Conservation (phyloP, 2,113 vertebrate genomes). For the Aspiorhynchus laticeps region DNA sequence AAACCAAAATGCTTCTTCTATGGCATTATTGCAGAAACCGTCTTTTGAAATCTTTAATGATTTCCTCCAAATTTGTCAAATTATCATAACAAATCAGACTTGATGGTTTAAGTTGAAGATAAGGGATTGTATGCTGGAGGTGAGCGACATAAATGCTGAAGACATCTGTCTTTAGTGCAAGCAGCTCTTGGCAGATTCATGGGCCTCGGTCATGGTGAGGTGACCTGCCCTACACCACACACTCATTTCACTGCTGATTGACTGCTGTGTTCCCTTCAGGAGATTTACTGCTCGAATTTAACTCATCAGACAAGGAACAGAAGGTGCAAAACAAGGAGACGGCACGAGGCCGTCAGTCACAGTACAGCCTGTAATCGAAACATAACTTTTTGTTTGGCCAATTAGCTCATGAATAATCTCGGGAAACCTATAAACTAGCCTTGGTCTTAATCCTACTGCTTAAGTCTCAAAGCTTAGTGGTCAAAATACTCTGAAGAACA, state of each 20-base stretch:
- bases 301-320: constrained; percentile 40
- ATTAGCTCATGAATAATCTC: not conserved
- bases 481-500: not conserved
- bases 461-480: not conserved
- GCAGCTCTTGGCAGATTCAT: constrained; percentile 61
- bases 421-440: not conserved
- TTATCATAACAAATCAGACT: too few species aligned
- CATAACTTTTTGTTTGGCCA: not conserved
- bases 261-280: constrained; percentile 59
- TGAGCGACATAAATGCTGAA: constrained; percentile 31
- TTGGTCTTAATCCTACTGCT: not conserved
- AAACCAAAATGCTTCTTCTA: too few species aligned
- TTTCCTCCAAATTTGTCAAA: not conserved
- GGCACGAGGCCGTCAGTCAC: not conserved
- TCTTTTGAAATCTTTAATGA: too few species aligned
- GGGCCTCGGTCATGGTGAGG: constrained; percentile 2
- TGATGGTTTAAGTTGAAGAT: not conserved
- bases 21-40: too few species aligned
- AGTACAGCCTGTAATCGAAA: not conserved
- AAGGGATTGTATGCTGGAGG: not conserved
- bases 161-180: constrained; percentile 54
- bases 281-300: constrained; percentile 68
- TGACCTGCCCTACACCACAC: constrained; percentile 45
- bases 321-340: not conserved
- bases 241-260: constrained; percentile 61